A percentile compares a stretch with the other conserved stretches of the same genome.
These are phyloP conservation scores for Sturnus vulgaris DNA, from an alignment of 2,113 vertebrate species.

Conservation along the genomic window DNA sequence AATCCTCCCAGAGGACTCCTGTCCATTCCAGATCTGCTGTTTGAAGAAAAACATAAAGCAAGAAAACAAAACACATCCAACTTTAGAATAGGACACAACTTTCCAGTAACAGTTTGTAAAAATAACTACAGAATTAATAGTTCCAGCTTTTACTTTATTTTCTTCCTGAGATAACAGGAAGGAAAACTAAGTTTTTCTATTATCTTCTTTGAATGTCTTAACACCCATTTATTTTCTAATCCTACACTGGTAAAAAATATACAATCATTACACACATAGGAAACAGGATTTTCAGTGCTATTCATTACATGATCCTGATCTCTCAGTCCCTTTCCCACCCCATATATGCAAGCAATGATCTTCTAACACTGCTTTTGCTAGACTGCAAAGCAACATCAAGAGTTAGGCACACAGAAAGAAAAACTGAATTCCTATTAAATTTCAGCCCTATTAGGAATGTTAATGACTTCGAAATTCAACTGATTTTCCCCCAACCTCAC, in stretches of 20 bases:
- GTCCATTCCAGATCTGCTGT: conserved; percentile 82
- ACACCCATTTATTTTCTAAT: neutral
- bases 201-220: neutral
- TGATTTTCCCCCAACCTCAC: neutral
- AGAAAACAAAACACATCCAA: conserved; percentile 20
- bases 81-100: conserved; percentile 5
- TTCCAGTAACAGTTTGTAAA: neutral
- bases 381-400: neutral
- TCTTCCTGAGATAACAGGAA: neutral
- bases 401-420: neutral
- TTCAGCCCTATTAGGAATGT: neutral
- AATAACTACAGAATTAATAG: neutral
- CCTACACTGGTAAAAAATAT: neutral
- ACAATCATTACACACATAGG: neutral
- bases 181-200: neutral
- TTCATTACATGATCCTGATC: neutral
- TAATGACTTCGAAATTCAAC: neutral
- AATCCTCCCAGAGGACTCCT: conserved; percentile 76
- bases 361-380: neutral
- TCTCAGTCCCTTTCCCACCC: neutral
- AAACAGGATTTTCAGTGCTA: neutral
- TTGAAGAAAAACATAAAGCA: conserved; percentile 38
- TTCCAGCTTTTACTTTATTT: neutral
- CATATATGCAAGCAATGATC: neutral
- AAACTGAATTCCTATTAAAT: neutral